These are phyloP conservation scores for Lagorchestes hirsutus DNA, from an alignment of 2,797 vertebrate species.

Conservation along the genomic window DNA sequence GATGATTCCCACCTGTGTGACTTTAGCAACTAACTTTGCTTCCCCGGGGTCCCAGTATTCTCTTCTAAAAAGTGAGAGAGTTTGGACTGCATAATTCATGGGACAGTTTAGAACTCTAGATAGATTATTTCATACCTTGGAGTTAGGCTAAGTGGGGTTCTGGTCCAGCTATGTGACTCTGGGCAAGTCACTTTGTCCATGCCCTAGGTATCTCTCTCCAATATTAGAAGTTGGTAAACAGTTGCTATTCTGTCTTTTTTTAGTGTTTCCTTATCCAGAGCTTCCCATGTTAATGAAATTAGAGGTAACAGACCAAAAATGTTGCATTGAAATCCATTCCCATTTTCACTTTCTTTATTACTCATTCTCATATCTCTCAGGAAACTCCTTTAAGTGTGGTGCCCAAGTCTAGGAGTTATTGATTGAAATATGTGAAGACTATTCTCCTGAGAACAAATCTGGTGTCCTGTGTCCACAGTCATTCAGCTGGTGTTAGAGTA, in stretches of 20 bases:
- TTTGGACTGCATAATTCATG: neutral
- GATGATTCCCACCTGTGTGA: neutral
- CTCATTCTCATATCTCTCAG: neutral
- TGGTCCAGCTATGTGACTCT: neutral
- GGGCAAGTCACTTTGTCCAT: neutral
- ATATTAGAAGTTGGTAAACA: neutral
- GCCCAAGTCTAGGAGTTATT: neutral
- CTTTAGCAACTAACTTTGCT: neutral
- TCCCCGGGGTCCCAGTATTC: neutral
- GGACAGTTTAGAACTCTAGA: neutral
- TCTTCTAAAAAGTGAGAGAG: neutral
- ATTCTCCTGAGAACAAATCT: neutral
- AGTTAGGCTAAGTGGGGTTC: neutral
- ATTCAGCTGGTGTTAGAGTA: neutral
- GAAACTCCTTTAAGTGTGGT: neutral
- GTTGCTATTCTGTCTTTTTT: neutral
- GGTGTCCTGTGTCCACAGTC: neutral
- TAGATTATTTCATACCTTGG: neutral
- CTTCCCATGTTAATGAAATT: neutral
- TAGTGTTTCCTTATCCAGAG: neutral
- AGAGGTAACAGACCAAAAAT: neutral
- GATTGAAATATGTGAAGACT: too few species aligned
- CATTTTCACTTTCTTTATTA: neutral
- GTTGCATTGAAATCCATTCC: neutral
- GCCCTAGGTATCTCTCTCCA: neutral